Evolutionary conservation across 1,140 invertebrate genomes (phyloP).

Genomic region (Drosophila sp.): DNA sequence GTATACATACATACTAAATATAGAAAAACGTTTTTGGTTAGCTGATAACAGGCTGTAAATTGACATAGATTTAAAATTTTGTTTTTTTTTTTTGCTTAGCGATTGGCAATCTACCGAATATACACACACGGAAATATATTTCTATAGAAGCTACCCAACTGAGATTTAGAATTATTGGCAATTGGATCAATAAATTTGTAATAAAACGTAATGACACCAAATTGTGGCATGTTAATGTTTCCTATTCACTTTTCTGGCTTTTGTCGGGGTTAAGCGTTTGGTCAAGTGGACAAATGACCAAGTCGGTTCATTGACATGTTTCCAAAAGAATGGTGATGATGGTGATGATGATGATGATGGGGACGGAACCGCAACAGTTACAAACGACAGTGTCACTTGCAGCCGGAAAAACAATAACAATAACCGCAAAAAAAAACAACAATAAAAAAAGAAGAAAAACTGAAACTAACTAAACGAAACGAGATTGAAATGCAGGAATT

Average conservation of each 20-base stretch:
- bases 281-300: slow-evolving; percentile 39
- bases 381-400: slow-evolving; percentile 45
- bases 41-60: neutral
- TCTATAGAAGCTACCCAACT: too few species aligned
- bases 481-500: slow-evolving; percentile 77
- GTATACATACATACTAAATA: neutral
- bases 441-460: slow-evolving; percentile 31
- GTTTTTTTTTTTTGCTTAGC: neutral
- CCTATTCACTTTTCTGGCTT: neutral
- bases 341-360: slow-evolving; percentile 26
- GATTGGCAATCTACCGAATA: neutral
- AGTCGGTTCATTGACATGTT: slow-evolving; percentile 51
- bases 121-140: too few species aligned
- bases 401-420: slow-evolving; percentile 41
- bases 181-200: slow-evolving; percentile 20
- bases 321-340: slow-evolving; percentile 17
- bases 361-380: slow-evolving; percentile 66
- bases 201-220: slow-evolving; percentile 31
- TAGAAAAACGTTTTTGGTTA: slow-evolving; percentile 1
- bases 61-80: neutral
- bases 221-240: slow-evolving; percentile 16
- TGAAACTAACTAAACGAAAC: slow-evolving; percentile 63
- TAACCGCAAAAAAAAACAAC: slow-evolving; percentile 34
- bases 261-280: slow-evolving; percentile 1
- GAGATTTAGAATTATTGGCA: too few species aligned